Conservation (phyloP, 2,797 vertebrate species). For the Phataginus tetradactyla region DNA sequence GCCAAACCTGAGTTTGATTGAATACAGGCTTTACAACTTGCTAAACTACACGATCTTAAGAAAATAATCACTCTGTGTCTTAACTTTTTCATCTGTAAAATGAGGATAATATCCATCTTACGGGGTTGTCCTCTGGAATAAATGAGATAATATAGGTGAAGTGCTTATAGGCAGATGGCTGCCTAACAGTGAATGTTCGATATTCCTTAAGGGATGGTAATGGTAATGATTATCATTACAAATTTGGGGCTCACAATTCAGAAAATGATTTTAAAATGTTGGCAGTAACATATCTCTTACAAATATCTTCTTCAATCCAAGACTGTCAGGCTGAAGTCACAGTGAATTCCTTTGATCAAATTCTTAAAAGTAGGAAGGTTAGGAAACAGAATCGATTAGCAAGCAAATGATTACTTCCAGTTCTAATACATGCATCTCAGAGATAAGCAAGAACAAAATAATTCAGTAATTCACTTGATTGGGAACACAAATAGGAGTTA, state of each 20-base stretch:
- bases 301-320: not conserved
- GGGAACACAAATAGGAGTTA: not conserved
- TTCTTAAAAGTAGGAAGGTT: not conserved
- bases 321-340: not conserved
- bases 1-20: not conserved
- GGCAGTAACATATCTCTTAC: not conserved
- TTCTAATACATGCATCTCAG: not conserved
- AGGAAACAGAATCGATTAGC: not conserved
- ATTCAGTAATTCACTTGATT: not conserved
- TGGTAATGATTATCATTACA: not conserved
- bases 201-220: not conserved
- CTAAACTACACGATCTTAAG: not conserved
- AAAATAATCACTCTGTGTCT: not conserved
- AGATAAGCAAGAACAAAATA: not conserved
- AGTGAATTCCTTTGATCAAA: not conserved
- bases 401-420: not conserved
- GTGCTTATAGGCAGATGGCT: not conserved
- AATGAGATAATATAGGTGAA: not conserved
- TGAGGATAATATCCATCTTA: not conserved
- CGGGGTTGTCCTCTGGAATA: not conserved
- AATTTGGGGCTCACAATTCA: not conserved
- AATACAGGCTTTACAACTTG: not conserved
- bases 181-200: not conserved
- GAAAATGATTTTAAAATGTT: not conserved
- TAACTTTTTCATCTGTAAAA: conserved; percentile 18